These are phyloP conservation scores for Chionodraco myersi DNA, from an alignment of 2,113 vertebrate genomes.

Conservation along the genomic window DNA sequence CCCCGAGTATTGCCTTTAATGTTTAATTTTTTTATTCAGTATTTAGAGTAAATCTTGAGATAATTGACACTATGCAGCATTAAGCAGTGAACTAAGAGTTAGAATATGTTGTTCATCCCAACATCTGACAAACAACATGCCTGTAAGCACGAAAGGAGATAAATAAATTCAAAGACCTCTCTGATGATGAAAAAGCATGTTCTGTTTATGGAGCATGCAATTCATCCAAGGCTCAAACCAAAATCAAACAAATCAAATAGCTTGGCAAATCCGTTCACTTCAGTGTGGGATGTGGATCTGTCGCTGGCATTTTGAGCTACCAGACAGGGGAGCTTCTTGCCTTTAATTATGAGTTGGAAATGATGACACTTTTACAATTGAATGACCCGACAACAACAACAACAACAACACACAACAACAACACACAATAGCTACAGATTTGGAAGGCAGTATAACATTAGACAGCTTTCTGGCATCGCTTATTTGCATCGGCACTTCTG, in stretches of 20 bases:
- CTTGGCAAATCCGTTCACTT: slow-evolving; percentile 2
- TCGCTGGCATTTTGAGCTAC: slow-evolving; percentile 19
- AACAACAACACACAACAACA: not conserved
- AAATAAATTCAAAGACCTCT: not conserved
- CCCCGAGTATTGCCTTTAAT: not conserved
- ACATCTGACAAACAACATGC: not conserved
- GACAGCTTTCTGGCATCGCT: slow-evolving; percentile 36
- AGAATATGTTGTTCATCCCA: slow-evolving; percentile 17
- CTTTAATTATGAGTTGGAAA: slow-evolving; percentile 34
- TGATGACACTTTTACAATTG: slow-evolving; percentile 10
- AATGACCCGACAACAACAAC: slow-evolving; percentile 26
- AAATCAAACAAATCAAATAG: not conserved
- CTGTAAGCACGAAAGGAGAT: slow-evolving; percentile 4
- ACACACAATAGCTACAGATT: slow-evolving; percentile 34
- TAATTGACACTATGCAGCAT: not conserved
- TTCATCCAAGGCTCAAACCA: slow-evolving; percentile 13
- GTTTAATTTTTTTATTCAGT: slow-evolving; percentile 13
- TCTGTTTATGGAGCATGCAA: not conserved
- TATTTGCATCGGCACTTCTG: slow-evolving; percentile 7
- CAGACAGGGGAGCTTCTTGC: slow-evolving; percentile 42
- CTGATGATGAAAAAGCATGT: not conserved
- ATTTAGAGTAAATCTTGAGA: not conserved
- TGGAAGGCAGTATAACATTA: slow-evolving; percentile 17
- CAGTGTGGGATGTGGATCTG: slow-evolving; percentile 17
- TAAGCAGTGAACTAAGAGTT: not conserved